Percentiles rank a stretch among this genome's conserved stretches.
Conservation (phyloP, 2,113 vertebrate species). For the Mesoclemmys tuberculata region DNA sequence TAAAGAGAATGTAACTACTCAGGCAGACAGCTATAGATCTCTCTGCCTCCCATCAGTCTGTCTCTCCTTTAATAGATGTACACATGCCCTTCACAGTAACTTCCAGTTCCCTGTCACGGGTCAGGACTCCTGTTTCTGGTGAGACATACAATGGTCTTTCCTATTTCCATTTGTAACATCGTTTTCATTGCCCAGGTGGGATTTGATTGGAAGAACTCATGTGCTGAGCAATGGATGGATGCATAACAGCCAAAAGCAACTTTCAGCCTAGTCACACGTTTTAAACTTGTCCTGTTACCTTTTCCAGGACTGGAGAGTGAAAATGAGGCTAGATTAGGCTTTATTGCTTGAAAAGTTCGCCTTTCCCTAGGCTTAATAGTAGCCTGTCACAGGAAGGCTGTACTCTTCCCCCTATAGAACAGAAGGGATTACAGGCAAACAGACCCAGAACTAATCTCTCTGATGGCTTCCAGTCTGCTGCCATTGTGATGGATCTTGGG, state of each 20-base stretch:
- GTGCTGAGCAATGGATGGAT: slow-evolving; percentile 1
- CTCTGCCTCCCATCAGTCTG: not conserved
- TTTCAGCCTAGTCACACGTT: slow-evolving; percentile 24
- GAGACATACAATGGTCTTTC: slow-evolving; percentile 6
- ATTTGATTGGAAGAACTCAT: slow-evolving; percentile 21
- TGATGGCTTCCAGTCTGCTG: not conserved
- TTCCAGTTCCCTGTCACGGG: not conserved
- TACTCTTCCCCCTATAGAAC: not conserved
- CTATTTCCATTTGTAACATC: not conserved
- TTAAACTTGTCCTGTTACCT: slow-evolving; percentile 30
- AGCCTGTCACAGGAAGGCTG: rapidly evolving
- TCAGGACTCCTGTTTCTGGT: slow-evolving; percentile 11
- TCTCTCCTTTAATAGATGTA: not conserved
- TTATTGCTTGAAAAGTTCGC: rapidly evolving
- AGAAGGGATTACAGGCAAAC: no score
- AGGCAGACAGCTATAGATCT: not conserved
- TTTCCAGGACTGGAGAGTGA: slow-evolving; percentile 7
- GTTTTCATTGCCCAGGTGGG: slow-evolving; percentile 11
- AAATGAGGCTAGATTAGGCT: slow-evolving; percentile 15
- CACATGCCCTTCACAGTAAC: not conserved
- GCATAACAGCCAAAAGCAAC: slow-evolving; percentile 28
- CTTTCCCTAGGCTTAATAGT: not conserved
- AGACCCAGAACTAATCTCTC: not conserved
- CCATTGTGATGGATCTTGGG: not conserved
- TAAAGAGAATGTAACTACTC: slow-evolving; percentile 4